Conservation (phyloP, 2,888 invertebrate species). For the Rhaphigaster nebulosa region DNA sequence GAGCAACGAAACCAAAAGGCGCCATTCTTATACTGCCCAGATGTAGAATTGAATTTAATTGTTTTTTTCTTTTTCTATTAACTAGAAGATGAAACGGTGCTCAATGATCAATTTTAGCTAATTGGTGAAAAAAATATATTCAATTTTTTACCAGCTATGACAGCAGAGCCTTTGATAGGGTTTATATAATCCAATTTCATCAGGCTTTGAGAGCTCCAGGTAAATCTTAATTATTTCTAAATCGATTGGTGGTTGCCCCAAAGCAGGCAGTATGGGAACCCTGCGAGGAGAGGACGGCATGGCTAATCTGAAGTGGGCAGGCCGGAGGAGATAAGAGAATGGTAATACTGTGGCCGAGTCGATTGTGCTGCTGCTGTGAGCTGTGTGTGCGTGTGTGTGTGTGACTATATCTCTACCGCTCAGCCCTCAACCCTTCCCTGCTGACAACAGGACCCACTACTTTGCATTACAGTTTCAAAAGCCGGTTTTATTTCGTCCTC, state of each 20-base stretch:
- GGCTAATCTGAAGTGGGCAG: neutral
- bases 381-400: neutral
- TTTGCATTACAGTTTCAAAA: neutral
- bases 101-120: too few species aligned
- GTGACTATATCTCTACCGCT: neutral
- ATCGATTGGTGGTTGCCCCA: neutral
- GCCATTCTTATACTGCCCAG: too few species aligned
- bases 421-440: neutral
- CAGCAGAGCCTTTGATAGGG: too few species aligned
- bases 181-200: too few species aligned
- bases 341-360: neutral
- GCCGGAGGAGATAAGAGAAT: constrained; percentile 9
- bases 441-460: neutral
- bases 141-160: too few species aligned
- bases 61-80: too few species aligned
- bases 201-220: neutral
- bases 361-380: neutral
- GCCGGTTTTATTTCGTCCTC: neutral
- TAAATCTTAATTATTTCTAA: neutral
- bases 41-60: too few species aligned
- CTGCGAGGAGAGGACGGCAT: neutral
- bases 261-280: neutral
- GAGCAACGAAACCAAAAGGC: too few species aligned
- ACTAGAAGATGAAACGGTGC: too few species aligned
- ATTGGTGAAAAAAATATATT: too few species aligned